Evolutionary conservation across 2,113 vertebrate genomes (phyloP).

Genomic region (Stigmatopora nigra): DNA sequence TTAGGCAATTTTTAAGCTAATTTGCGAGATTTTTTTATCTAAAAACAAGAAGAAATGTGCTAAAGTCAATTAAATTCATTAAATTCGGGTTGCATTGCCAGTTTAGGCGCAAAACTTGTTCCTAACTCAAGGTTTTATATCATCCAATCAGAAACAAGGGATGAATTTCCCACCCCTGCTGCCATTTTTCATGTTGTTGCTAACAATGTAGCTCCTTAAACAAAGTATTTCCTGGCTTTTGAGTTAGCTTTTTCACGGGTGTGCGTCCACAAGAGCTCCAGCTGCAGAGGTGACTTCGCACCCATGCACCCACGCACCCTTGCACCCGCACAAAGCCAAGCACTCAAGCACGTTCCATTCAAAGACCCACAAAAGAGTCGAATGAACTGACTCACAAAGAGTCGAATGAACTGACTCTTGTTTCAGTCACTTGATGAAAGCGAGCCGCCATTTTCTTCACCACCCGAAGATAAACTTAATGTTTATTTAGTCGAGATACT

Average conservation of each 20-base stretch:
- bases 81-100: too few species aligned
- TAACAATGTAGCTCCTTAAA: slow-evolving; percentile 4
- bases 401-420: slow-evolving; percentile 40
- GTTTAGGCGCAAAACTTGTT: too few species aligned
- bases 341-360: slow-evolving; percentile 49
- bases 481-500: slow-evolving; percentile 1
- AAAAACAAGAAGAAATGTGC: too few species aligned
- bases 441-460: slow-evolving; percentile 1
- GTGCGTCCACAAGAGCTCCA: slow-evolving; percentile 44
- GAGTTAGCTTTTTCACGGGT: slow-evolving; percentile 45
- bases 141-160: slow-evolving; percentile 23
- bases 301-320: slow-evolving; percentile 28
- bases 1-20: too few species aligned
- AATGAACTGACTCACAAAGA: slow-evolving; percentile 41
- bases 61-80: too few species aligned
- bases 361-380: slow-evolving; percentile 34
- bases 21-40: too few species aligned
- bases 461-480: slow-evolving; percentile 3
- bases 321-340: slow-evolving; percentile 52
- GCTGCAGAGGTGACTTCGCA: slow-evolving; percentile 53
- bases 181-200: not conserved
- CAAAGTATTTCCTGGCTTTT: slow-evolving; percentile 13
- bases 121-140: slow-evolving; percentile 11
- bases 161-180: slow-evolving; percentile 3
- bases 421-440: slow-evolving; percentile 23